phyloP scores from a whole-genome alignment of 2,113 vertebrate genomes.

The Pituophis catenifer region DNA sequence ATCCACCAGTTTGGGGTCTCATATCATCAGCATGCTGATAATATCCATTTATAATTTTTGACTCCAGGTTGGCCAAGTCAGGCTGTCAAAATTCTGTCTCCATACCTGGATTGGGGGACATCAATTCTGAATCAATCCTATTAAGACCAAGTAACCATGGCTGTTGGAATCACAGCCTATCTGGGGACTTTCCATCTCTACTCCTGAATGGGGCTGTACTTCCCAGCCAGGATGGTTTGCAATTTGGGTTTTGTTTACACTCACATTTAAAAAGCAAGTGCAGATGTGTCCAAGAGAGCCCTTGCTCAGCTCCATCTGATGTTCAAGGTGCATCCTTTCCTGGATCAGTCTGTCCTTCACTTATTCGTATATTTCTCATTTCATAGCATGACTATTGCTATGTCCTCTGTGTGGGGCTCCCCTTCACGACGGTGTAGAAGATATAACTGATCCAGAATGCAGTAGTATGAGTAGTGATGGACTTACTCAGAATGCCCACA shows the following conservation, averaged over 20 bases:
- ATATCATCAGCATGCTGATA: background rate
- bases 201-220: background rate
- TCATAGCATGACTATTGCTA: background rate
- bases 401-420: rapidly evolving
- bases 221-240: background rate
- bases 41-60: background rate
- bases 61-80: background rate
- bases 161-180: background rate
- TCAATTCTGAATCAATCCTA: background rate
- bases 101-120: background rate
- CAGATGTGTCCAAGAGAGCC: background rate
- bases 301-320: background rate
- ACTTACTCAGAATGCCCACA: background rate
- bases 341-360: background rate
- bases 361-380: background rate
- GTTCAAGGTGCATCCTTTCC: background rate
- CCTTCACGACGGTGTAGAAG: background rate
- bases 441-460: background rate
- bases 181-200: background rate
- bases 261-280: background rate
- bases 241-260: background rate
- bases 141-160: background rate
- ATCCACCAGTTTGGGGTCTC: background rate
- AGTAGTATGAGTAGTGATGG: background rate
- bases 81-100: background rate